A percentile compares a stretch with the other conserved stretches of the same genome.
These are phyloP conservation scores for Drosophila chauvacae DNA, from an alignment of 1,140 invertebrate species.

Conservation along the genomic window DNA sequence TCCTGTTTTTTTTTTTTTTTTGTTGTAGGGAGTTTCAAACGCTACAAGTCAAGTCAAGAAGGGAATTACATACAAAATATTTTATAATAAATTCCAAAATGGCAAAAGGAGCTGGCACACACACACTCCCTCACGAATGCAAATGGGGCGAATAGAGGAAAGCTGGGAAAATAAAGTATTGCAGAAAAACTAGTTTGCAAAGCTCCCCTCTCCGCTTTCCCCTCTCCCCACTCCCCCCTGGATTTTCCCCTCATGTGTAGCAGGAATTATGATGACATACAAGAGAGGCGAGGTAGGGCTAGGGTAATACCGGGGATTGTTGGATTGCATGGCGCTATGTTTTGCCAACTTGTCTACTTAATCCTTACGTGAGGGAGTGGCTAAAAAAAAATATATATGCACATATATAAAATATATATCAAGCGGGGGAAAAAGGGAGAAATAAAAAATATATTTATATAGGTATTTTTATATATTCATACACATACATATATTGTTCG, in stretches of 20 bases:
- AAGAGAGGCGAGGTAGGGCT: conserved; percentile 7
- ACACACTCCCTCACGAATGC: conserved; percentile 29
- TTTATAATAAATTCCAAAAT: conserved; percentile 68
- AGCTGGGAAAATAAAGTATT: conserved; percentile 21
- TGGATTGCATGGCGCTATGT: conserved; percentile 47
- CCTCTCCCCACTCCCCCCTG: background rate
- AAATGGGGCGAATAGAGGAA: conserved; percentile 28
- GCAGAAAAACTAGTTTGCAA: conserved; percentile 52
- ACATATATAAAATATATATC: conserved; percentile 8
- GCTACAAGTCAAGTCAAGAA: conserved; percentile 50
- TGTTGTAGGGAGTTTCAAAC: conserved; percentile 5
- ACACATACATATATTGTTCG: conserved; percentile 28
- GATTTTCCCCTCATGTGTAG: conserved; percentile 42
- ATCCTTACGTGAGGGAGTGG: conserved; percentile 60
- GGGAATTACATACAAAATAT: conserved; percentile 63
- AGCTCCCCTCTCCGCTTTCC: background rate
- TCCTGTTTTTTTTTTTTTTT: too few species aligned
- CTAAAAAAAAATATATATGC: conserved; percentile 27
- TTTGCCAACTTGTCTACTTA: conserved; percentile 78
- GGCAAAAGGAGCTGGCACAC: conserved; percentile 24
- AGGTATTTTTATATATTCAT: conserved; percentile 31
- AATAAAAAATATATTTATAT: background rate
- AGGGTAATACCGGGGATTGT: conserved; percentile 25
- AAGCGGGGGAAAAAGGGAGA: background rate
- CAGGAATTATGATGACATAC: conserved; percentile 50